Evolutionary conservation across 2,888 invertebrate genomes (phyloP).

Genomic region (Chamaedrilus cognettii): DNA sequence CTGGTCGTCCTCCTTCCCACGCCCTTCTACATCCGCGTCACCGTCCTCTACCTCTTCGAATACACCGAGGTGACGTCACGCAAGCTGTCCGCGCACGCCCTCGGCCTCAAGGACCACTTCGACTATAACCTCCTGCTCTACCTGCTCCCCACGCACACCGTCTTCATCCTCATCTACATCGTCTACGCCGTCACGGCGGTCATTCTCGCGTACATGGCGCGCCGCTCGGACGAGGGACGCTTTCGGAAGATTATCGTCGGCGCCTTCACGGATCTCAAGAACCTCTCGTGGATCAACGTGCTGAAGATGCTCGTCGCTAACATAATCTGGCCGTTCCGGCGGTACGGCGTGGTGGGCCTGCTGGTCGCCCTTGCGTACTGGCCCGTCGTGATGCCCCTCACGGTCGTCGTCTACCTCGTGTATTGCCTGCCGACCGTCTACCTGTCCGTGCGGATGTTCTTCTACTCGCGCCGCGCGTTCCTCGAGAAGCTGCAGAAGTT

Average conservation of each 20-base stretch:
- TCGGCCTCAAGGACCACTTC: conserved; percentile 40
- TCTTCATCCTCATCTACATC: conserved; percentile 50
- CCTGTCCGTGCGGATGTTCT: conserved; percentile 47
- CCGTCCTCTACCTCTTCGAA: conserved; percentile 53
- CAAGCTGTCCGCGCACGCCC: conserved; percentile 31
- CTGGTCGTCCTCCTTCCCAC: conserved; percentile 48
- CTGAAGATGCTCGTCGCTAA: conserved; percentile 47
- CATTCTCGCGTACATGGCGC: conserved; percentile 43
- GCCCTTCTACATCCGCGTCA: conserved; percentile 50
- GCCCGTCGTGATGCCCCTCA: conserved; percentile 42
- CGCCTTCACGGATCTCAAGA: conserved; percentile 50
- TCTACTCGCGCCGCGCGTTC: conserved; percentile 39
- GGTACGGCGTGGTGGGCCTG: conserved; percentile 47
- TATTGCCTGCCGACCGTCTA: conserved; percentile 53
- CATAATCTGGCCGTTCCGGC: conserved; percentile 51
- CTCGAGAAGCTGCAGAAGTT: conserved; percentile 16
- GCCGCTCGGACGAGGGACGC: conserved; percentile 33
- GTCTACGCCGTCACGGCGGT: conserved; percentile 47
- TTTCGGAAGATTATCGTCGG: conserved; percentile 45
- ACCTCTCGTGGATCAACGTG: conserved; percentile 49
- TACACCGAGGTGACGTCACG: conserved; percentile 45
- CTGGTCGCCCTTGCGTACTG: conserved; percentile 45
- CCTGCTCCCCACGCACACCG: conserved; percentile 48
- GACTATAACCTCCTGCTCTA: conserved; percentile 50
- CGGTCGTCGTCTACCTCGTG: conserved; percentile 41